Evolutionary conservation across 2,113 vertebrate species (phyloP), one percentile per base, ranked within the genome.

Genomic region (Equus przewalskii): DNA sequence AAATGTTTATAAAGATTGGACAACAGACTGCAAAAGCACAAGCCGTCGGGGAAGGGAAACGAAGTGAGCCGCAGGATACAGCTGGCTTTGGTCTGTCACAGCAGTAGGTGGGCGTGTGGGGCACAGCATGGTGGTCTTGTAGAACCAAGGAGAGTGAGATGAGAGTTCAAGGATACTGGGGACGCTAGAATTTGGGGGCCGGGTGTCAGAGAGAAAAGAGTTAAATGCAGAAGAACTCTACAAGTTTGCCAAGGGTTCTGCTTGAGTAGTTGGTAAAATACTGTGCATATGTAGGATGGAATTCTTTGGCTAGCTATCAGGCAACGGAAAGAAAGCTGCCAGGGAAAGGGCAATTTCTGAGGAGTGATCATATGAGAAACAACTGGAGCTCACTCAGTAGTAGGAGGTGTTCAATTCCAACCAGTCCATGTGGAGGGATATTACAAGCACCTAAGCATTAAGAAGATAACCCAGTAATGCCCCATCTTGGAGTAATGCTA

Each of bases 21-120:
- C 9, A 64, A 9, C 26, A 26, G 7, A 64, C 26, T 28, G 78
- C 1, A 58, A 80, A 56, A 69, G 6, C 21, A 41, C n/a, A 41
- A 54, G 21, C 12, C 24, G 21, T 24, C 12, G 41, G 2, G 2
- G 16, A 92, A 75, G 7, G 16, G 30, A 54, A 51, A 64, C 16
- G 16, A 65, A 9, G 24, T 49, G 5, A 79, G 33, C 0, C 22
- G 41, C 24, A 1, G 1, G 15, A 15, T 9, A 6, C 13, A 11
- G 8, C 70, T 49, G 44, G 12, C 36, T 26, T 18, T 14, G 11
- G 73, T n/a, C 81, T 21, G 49, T 26, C 73, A 44, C 33, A 67
- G 82, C 11, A 33, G 44, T 16, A 24, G 46, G 6, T 1, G 0
- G 8, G 0, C 1, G 10, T 14, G 10, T 22, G 21, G 41, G 65